Percentiles rank a stretch among this genome's conserved stretches.
Evolutionary conservation across 2,888 invertebrate species (phyloP).

Genomic region (Caenorhabditis sp.): DNA sequence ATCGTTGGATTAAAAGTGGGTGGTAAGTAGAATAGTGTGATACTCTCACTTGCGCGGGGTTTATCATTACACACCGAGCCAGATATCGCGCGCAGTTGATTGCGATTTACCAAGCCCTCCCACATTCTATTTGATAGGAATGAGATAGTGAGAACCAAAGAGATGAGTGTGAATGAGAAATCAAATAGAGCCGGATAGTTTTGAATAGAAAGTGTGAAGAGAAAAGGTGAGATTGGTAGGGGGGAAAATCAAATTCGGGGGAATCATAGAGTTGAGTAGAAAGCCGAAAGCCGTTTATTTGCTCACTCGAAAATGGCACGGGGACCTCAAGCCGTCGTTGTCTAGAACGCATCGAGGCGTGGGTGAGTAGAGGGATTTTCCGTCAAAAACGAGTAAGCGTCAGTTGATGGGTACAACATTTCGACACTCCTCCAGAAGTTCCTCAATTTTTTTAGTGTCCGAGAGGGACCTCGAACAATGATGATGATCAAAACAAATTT

Average conservation of each 20-base stretch:
- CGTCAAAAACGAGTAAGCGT: slow-evolving; percentile 25
- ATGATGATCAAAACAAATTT: slow-evolving; percentile 57
- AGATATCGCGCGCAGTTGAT: slow-evolving; percentile 54
- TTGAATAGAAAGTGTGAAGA: slow-evolving; percentile 43
- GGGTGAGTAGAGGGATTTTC: slow-evolving; percentile 6
- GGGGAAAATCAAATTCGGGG: neutral
- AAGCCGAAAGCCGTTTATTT: slow-evolving; percentile 27
- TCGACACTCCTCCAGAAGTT: slow-evolving; percentile 24
- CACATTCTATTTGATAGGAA: slow-evolving; percentile 48
- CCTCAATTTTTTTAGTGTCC: neutral
- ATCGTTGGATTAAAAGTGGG: slow-evolving; percentile 56
- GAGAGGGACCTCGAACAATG: slow-evolving; percentile 10
- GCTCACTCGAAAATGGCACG: slow-evolving; percentile 36
- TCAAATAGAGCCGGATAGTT: slow-evolving; percentile 47
- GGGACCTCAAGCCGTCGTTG: slow-evolving; percentile 6
- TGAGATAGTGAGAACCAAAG: slow-evolving; percentile 24
- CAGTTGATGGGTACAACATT: slow-evolving; percentile 54
- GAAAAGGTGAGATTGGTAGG: neutral
- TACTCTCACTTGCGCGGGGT: slow-evolving; percentile 61
- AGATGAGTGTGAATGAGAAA: slow-evolving; percentile 33
- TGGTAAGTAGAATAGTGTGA: slow-evolving; percentile 53
- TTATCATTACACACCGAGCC: slow-evolving; percentile 65
- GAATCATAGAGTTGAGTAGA: neutral
- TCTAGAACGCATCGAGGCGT: slow-evolving; percentile 21
- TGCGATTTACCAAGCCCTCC: slow-evolving; percentile 16